phyloP scores from a whole-genome alignment of 1,140 invertebrate genomes.

The Ips typographus region DNA sequence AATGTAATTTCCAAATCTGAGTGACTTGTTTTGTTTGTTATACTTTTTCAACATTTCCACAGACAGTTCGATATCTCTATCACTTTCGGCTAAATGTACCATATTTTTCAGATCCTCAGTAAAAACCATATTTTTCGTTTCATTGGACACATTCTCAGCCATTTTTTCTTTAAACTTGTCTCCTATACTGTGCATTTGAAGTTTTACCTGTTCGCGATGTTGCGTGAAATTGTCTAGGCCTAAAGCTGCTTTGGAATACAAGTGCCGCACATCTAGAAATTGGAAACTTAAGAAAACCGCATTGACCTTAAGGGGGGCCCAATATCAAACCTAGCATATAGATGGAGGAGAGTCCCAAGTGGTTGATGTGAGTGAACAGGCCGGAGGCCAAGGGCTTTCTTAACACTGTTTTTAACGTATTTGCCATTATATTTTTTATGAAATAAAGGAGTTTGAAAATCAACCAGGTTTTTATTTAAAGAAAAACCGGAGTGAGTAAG shows the following conservation, averaged over 20 bases:
- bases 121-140: slow-evolving; percentile 68
- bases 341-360: slow-evolving; percentile 9
- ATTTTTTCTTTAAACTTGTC: slow-evolving; percentile 71
- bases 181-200: slow-evolving; percentile 60
- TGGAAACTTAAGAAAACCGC: background rate
- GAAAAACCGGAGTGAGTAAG: background rate
- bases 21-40: slow-evolving; percentile 68
- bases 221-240: slow-evolving; percentile 63
- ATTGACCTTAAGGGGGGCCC: background rate
- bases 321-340: slow-evolving; percentile 14
- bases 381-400: background rate
- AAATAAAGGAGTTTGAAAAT: background rate
- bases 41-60: slow-evolving; percentile 66
- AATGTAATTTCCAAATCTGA: slow-evolving; percentile 73
- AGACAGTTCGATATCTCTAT: slow-evolving; percentile 65
- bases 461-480: background rate
- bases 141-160: slow-evolving; percentile 58
- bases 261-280: slow-evolving; percentile 27
- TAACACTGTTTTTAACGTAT: slow-evolving; percentile 18
- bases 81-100: slow-evolving; percentile 64
- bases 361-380: background rate
- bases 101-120: slow-evolving; percentile 85
- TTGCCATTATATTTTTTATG: slow-evolving; percentile 15
- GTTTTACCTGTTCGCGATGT: slow-evolving; percentile 55
- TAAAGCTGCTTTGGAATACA: slow-evolving; percentile 59